Evolutionary conservation across 2,113 vertebrate species (phyloP).

Genomic region (Oenanthe melanoleuca): DNA sequence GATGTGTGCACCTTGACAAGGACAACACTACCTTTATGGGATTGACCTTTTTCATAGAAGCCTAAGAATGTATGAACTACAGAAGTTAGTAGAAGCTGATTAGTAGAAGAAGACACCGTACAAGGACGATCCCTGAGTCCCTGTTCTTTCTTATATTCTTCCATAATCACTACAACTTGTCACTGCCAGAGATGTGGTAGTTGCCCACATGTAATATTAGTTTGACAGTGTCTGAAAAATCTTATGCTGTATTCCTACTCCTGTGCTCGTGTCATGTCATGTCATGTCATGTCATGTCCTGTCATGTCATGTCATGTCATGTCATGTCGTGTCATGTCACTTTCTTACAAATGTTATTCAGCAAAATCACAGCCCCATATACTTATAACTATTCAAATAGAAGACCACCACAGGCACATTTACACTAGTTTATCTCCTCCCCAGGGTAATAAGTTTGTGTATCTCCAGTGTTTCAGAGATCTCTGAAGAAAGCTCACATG

Average conservation of each 20-base stretch:
- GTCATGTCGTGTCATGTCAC: not conserved
- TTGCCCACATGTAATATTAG: not conserved
- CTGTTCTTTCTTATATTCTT: not conserved
- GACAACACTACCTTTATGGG: not conserved
- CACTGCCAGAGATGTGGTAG: not conserved
- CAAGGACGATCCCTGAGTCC: not conserved
- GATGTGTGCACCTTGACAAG: not conserved
- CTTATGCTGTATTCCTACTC: not conserved
- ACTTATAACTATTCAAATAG: not conserved
- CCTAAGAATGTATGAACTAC: not conserved
- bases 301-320: not conserved
- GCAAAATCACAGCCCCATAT: not conserved
- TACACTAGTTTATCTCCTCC: not conserved
- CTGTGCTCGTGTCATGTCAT: not conserved
- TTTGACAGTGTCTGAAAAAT: not conserved
- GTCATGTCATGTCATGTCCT: too few relatives aligned
- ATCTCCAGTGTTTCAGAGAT: not conserved
- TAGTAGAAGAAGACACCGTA: accelerated
- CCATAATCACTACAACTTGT: not conserved
- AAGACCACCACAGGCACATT: not conserved
- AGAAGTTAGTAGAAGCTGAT: not conserved
- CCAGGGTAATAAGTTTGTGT: accelerated
- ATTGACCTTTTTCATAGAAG: accelerated
- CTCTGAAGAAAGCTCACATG: not conserved
- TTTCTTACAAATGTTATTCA: not conserved